Evolutionary conservation across 2,113 vertebrate species (phyloP).

Genomic region (Pantherophis guttatus): DNA sequence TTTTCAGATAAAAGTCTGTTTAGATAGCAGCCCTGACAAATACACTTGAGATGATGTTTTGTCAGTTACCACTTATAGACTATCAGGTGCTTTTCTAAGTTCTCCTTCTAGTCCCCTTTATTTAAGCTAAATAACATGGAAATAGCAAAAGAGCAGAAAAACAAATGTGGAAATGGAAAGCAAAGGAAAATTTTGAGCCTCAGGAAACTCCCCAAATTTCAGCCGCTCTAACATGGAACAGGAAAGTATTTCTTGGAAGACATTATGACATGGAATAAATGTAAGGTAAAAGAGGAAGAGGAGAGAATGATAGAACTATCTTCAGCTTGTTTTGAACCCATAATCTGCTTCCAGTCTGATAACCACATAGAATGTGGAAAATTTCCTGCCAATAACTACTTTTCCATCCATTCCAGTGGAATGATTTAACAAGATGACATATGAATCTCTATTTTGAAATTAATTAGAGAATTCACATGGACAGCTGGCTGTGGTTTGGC

Average conservation of each 20-base stretch:
- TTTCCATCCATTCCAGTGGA: background rate
- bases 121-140: background rate
- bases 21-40: background rate
- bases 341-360: background rate
- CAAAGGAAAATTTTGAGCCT: conserved; percentile 43
- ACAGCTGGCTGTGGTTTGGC: too few species aligned
- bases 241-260: background rate
- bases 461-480: background rate
- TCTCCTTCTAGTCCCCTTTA: background rate
- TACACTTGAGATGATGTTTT: background rate
- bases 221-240: background rate
- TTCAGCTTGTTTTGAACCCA: background rate
- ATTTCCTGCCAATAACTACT: background rate
- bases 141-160: background rate
- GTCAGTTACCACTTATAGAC: background rate
- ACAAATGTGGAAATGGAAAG: conserved; percentile 16
- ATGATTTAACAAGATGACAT: background rate
- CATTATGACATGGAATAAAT: background rate
- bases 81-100: background rate
- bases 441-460: background rate
- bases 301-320: rapidly evolving
- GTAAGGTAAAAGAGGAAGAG: background rate
- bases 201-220: conserved; percentile 28
- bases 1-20: background rate
- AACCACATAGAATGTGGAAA: too few species aligned